Evolutionary conservation across 1,140 invertebrate genomes (phyloP).

Genomic region (Brachystomella parvula): DNA sequence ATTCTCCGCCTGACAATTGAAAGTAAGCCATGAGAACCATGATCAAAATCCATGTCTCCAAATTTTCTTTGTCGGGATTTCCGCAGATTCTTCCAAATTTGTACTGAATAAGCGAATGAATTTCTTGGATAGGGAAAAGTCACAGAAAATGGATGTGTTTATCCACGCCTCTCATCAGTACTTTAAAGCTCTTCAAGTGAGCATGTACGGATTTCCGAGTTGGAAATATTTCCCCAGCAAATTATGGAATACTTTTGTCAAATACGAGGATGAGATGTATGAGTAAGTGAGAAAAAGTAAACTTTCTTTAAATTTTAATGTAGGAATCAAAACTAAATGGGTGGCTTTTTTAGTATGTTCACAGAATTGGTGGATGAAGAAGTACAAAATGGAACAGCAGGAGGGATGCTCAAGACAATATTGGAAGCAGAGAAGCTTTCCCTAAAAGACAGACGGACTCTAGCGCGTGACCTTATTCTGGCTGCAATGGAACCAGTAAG

Average conservation of each 20-base stretch:
- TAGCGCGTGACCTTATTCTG: conserved; percentile 75
- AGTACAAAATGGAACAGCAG: background rate
- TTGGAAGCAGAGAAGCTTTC: conserved; percentile 58
- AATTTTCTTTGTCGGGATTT: too few relatives aligned
- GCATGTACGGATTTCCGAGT: conserved; percentile 64
- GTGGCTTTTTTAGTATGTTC: background rate
- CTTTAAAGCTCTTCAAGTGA: conserved; percentile 41
- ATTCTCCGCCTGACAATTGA: background rate
- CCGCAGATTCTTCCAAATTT: background rate
- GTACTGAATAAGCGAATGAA: conserved; percentile 64
- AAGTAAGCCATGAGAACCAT: conserved; percentile 2
- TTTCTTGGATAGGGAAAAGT: conserved; percentile 57
- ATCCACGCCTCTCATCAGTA: conserved; percentile 40
- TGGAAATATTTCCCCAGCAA: conserved; percentile 71
- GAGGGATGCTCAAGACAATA: background rate
- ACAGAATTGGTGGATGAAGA: background rate
- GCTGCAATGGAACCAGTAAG: conserved; percentile 74
- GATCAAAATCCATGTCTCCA: too few relatives aligned
- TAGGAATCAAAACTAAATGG: conserved; percentile 50
- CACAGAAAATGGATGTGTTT: conserved; percentile 38
- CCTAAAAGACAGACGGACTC: conserved; percentile 65
- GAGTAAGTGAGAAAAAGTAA: conserved; percentile 11
- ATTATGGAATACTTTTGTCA: conserved; percentile 60
- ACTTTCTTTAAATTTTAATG: conserved; percentile 59
- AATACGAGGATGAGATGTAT: conserved; percentile 71